Conservation (phyloP, 2,888 invertebrate genomes). For the Synergus japonicus region DNA sequence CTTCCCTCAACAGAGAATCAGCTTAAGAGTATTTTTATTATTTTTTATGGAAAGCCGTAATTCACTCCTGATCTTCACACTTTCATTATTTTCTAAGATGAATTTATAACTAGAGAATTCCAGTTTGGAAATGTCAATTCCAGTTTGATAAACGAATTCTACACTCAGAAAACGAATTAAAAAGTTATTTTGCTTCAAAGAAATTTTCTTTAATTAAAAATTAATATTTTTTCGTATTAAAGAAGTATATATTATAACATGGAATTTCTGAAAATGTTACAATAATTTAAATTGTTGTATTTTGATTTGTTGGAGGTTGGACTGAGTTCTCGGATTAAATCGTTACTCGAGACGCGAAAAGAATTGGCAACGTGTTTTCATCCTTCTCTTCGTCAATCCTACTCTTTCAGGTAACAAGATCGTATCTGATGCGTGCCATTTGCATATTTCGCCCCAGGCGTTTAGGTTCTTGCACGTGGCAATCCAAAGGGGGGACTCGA, state of each 20-base stretch:
- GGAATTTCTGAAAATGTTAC: no score
- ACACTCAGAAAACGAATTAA: no score
- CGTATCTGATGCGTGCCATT: constrained; percentile 70
- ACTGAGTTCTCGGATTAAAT: neutral
- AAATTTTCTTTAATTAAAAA: no score
- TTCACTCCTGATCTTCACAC: constrained; percentile 30
- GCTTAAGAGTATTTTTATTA: constrained; percentile 5
- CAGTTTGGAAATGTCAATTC: neutral
- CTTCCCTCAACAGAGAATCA: constrained; percentile 18
- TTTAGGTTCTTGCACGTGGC: constrained; percentile 65
- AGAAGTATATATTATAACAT: no score
- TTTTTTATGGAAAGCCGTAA: constrained; percentile 11
- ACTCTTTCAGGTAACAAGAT: constrained; percentile 65
- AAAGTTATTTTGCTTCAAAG: no score
- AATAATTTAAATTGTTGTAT: neutral
- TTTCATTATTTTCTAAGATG: constrained; percentile 15
- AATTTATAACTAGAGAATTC: neutral
- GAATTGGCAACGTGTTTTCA: constrained; percentile 27
- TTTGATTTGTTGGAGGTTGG: neutral
- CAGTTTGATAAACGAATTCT: no score
- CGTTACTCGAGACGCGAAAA: constrained; percentile 7
- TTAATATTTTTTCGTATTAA: no score
- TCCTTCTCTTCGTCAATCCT: constrained; percentile 21
- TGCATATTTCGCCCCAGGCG: constrained; percentile 72
- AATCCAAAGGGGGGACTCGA: constrained; percentile 62